These are phyloP conservation scores for Baronia brevicornis DNA, from an alignment of 2,888 invertebrate species.

Conservation along the genomic window DNA sequence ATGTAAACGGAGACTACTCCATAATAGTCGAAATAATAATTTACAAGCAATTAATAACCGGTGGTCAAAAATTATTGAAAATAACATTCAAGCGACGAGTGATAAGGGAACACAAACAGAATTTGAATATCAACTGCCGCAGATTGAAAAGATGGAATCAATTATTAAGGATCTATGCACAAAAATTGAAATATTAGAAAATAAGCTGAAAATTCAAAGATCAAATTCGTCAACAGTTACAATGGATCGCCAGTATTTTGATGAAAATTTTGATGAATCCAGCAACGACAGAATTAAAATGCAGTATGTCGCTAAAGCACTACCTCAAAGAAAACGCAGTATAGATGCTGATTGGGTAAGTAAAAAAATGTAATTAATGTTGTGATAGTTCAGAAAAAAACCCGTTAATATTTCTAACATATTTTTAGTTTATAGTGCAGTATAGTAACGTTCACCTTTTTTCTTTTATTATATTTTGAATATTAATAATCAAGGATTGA, in stretches of 20 bases:
- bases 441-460: too few relatives aligned
- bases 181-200: constrained; percentile 28
- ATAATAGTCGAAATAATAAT: neutral
- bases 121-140: constrained; percentile 24
- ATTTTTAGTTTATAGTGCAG: too few relatives aligned
- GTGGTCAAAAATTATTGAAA: neutral
- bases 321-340: too few relatives aligned
- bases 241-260: constrained; percentile 12
- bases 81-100: constrained; percentile 9
- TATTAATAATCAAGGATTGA: too few relatives aligned
- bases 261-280: constrained; percentile 12
- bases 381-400: too few relatives aligned
- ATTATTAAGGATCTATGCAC: constrained; percentile 29
- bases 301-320: too few relatives aligned
- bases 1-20: neutral
- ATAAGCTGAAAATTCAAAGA: constrained; percentile 23
- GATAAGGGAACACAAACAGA: constrained; percentile 35
- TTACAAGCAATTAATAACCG: neutral
- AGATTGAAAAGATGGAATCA: constrained; percentile 29
- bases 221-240: constrained; percentile 10
- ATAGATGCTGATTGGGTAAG: too few relatives aligned
- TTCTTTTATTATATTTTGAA: too few relatives aligned
- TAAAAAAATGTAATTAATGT: too few relatives aligned
- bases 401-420: too few relatives aligned
- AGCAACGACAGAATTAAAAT: too few relatives aligned